Evolutionary conservation across 2,113 vertebrate genomes (phyloP).

Genomic region (Oryzias woworae): DNA sequence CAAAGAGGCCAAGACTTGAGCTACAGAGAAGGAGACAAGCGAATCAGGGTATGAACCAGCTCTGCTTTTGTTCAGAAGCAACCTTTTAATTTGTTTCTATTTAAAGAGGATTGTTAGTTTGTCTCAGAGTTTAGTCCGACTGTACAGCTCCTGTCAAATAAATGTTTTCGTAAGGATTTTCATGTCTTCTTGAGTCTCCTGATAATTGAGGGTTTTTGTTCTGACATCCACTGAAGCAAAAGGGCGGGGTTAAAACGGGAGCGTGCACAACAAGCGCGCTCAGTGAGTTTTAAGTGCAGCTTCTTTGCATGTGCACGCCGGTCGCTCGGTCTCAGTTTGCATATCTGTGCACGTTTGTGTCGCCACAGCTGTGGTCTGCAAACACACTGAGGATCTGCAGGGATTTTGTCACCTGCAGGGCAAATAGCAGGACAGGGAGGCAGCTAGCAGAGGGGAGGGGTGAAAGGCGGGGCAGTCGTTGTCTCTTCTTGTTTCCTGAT

Average conservation of each 20-base stretch:
- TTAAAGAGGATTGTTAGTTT: slow-evolving; percentile 93
- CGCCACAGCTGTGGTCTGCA: too few relatives aligned
- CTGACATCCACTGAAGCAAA: slow-evolving; percentile 5
- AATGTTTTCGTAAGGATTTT: slow-evolving; percentile 81
- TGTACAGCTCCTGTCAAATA: slow-evolving; percentile 99
- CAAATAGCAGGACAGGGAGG: too few relatives aligned
- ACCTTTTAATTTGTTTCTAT: slow-evolving; percentile 87
- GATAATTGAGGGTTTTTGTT: slow-evolving; percentile 3
- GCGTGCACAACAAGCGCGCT: not conserved
- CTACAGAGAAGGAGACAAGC: slow-evolving; percentile 81
- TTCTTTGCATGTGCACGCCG: slow-evolving; percentile 13
- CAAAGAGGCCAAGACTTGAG: slow-evolving; percentile 93
- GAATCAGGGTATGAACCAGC: too few relatives aligned
- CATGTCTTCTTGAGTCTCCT: slow-evolving; percentile 52
- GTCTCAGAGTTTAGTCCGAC: slow-evolving; percentile 88
- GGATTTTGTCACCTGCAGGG: too few relatives aligned
- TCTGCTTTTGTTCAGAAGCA: slow-evolving; percentile 73
- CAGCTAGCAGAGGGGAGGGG: too few relatives aligned
- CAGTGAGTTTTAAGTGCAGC: not conserved
- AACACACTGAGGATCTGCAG: too few relatives aligned
- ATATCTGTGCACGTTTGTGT: not conserved
- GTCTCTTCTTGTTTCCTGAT: too few relatives aligned
- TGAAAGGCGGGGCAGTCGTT: too few relatives aligned
- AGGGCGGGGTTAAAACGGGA: slow-evolving; percentile 40
- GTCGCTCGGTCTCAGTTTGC: not conserved